A percentile compares a stretch with the other conserved stretches of the same genome.
Evolutionary conservation across 2,888 invertebrate species (phyloP).

Genomic region (Lithophane semibrunnea): DNA sequence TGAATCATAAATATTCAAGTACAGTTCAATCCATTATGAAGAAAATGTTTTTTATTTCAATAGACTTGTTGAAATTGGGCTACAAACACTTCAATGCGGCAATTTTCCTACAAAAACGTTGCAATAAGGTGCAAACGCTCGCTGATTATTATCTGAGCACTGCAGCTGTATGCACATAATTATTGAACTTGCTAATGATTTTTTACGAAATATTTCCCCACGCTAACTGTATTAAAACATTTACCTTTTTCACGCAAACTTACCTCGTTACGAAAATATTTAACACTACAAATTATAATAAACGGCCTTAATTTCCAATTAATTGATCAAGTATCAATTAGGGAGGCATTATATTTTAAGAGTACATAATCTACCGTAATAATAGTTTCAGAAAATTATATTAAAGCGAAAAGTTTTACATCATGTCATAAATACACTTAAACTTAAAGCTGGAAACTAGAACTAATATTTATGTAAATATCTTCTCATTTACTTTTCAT

Average conservation of each 20-base stretch:
- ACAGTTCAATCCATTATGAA: conserved; percentile 10
- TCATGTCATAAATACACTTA: not conserved
- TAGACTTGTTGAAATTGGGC: conserved; percentile 49
- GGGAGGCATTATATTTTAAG: not conserved
- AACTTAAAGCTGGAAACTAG: conserved; percentile 5
- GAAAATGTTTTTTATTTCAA: conserved; percentile 38
- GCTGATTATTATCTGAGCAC: conserved; percentile 60
- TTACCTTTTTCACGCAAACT: conserved; percentile 18
- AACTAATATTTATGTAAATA: conserved; percentile 24
- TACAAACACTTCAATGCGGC: conserved; percentile 36
- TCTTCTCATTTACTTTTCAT: conserved; percentile 42
- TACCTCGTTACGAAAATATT: conserved; percentile 23
- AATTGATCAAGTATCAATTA: not conserved
- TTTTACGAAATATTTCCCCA: conserved; percentile 61
- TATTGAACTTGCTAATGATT: conserved; percentile 54
- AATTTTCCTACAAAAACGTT: conserved; percentile 58
- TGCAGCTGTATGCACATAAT: conserved; percentile 54
- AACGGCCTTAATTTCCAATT: not conserved
- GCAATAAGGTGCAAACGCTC: conserved; percentile 59
- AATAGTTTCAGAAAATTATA: not conserved
- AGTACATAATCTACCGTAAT: not conserved
- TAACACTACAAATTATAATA: not conserved
- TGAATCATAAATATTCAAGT: conserved; percentile 46
- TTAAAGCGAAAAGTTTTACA: not conserved
- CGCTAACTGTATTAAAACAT: conserved; percentile 10